phyloP scores from a whole-genome alignment of 30 jellyfish, hydroid and myxozoan species.

The Turritopsis dohrnii region DNA sequence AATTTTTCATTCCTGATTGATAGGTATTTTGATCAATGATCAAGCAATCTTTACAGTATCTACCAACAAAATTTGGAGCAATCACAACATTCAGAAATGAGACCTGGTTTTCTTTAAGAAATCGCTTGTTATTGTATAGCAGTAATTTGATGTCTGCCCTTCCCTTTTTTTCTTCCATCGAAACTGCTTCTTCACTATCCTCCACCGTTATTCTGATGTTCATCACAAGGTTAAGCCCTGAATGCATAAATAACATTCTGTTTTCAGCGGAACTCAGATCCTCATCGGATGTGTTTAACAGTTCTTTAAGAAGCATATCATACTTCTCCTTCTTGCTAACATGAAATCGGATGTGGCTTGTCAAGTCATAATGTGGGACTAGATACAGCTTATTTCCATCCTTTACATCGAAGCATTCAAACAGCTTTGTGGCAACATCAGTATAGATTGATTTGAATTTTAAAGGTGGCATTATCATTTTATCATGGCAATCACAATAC shows the following conservation, averaged over 20 bases:
- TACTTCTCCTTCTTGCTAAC: neutral
- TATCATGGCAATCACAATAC: neutral
- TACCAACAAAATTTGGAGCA: neutral
- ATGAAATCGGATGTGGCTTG: neutral
- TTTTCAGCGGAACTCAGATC: neutral
- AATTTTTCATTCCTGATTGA: neutral
- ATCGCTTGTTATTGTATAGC: neutral
- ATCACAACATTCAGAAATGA: neutral
- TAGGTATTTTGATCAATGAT: neutral
- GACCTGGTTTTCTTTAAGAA: neutral
- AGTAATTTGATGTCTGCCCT: neutral
- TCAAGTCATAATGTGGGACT: neutral
- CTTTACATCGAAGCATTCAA: neutral
- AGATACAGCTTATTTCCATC: neutral
- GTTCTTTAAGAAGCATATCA: neutral
- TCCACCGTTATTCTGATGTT: neutral
- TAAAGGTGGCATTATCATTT: neutral
- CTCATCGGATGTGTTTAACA: neutral
- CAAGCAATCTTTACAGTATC: neutral
- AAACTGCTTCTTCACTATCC: neutral
- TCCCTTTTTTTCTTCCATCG: neutral
- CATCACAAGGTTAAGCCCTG: neutral
- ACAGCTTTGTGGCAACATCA: neutral
- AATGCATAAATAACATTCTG: neutral
- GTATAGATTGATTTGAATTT: neutral